A percentile compares a stretch with the other conserved stretches of the same genome.
These are phyloP conservation scores for Campylomormyrus tamandua DNA, from an alignment of 2,113 vertebrate species.

Conservation along the genomic window DNA sequence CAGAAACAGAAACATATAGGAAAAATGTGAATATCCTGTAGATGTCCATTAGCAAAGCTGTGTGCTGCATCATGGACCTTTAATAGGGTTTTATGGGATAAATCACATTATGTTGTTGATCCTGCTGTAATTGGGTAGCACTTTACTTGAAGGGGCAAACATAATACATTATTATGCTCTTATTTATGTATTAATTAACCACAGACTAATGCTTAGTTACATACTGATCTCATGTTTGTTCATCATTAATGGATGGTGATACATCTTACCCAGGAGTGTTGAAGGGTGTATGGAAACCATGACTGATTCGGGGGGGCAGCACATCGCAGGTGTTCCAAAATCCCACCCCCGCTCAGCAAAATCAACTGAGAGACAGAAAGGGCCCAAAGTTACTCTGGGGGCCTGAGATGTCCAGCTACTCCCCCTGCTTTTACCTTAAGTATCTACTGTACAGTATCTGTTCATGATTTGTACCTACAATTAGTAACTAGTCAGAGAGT, in stretches of 20 bases:
- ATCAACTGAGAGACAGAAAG: background rate
- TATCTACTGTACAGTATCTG: background rate
- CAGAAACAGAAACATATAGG: background rate
- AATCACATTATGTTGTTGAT: background rate
- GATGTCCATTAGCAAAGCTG: background rate
- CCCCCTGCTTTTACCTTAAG: background rate
- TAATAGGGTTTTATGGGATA: background rate
- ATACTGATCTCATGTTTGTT: background rate
- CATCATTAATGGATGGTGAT: too few species aligned
- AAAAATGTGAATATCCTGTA: background rate
- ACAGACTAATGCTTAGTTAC: background rate
- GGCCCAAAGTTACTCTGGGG: too few species aligned
- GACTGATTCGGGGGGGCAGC: too few species aligned
- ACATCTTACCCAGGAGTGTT: too few species aligned
- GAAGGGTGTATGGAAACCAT: too few species aligned
- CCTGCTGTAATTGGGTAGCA: background rate
- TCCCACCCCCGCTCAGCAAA: too few species aligned
- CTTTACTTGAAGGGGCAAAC: too few species aligned
- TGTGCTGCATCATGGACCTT: background rate
- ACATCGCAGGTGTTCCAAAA: background rate
- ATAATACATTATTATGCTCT: background rate
- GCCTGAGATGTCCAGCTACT: background rate
- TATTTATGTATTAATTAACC: background rate
- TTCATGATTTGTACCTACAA: background rate
- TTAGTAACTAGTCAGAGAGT: background rate